Base-by-base conservation (phyloP, 2,888 invertebrate genomes). In the Cerastoderma edule region DNA sequence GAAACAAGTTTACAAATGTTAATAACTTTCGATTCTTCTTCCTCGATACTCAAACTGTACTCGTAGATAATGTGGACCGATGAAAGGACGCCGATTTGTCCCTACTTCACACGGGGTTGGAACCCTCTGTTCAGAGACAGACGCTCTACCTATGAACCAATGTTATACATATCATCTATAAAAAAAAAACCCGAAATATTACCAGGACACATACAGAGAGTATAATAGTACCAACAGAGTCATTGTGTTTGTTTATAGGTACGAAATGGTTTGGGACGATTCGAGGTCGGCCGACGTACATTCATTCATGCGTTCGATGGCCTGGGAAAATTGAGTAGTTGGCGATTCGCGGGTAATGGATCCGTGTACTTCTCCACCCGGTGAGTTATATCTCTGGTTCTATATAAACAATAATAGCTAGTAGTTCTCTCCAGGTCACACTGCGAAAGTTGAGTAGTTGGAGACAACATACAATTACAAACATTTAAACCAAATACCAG, bases 241-340 rank as follows among this genome's bases (percentile, higher is more conserved):
- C 30, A 19, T 30, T 30, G 10, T 56, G 1, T 32, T 32, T 19
- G 22, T 10, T 98, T 84, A 10, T 73, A 88, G 88, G 82, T 88
- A 13, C 53, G 87, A 67, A 89, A 89, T 72, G 89, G 89, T 13
- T 66, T 85, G 0, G 89, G 89, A 5, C 35, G 69, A n/a, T 89
- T 85, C 72, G 87, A 84, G 65, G 63, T 85, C 32, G 85, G 86
- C 2, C 19, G 60, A 8, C 71, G 86, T 16, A 71, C 68, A 2
- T 83, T 89, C 22, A 73, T 73, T 1, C 89, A 89, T 56, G 64
- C 84, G 1, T 89, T 89, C 44, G 89, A 89, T 67, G 87, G 84
- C 1, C 86, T 84, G 35, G 85, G 84, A 10, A 89, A 89, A 67
- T 83, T 88, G 22, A 73, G 72, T 39, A 85, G 80, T 24, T 85